Conservation (phyloP, 2,113 vertebrate species). For the Pelecanoides urinatrix region DNA sequence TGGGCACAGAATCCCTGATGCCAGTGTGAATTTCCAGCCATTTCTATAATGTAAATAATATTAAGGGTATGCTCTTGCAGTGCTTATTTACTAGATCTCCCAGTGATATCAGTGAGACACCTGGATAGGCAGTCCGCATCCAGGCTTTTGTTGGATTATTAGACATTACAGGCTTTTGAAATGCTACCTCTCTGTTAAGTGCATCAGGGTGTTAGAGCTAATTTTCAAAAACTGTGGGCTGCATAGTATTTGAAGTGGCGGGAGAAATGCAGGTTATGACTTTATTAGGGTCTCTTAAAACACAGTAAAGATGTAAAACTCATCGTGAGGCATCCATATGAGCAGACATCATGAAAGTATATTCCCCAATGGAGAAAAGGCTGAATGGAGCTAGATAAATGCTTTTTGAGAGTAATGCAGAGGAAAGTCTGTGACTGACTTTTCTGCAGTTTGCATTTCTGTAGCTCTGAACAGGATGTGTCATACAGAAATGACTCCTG, state of each 20-base stretch:
- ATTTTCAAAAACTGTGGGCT: neutral
- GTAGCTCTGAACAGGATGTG: constrained; percentile 7
- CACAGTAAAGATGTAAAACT: neutral
- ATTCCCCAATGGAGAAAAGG: neutral
- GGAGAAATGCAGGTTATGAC: neutral
- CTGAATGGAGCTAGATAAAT: neutral
- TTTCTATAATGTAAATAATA: neutral
- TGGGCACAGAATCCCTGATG: neutral
- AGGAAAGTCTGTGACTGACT: neutral
- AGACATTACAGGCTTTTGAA: neutral
- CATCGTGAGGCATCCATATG: neutral
- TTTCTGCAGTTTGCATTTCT: constrained; percentile 4
- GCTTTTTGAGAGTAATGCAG: neutral
- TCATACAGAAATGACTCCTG: neutral
- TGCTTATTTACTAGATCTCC: neutral
- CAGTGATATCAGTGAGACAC: neutral
- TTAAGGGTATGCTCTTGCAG: neutral
- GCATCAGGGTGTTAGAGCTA: neutral
- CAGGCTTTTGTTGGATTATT: neutral
- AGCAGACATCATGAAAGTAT: neutral
- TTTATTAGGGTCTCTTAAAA: neutral
- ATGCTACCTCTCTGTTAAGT: neutral
- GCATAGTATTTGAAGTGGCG: neutral
- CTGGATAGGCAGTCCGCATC: neutral
- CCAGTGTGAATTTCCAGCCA: neutral